A percentile compares a stretch with the other conserved stretches of the same genome.
These are phyloP conservation scores for Dynastes maya DNA, from an alignment of 2,888 invertebrate species.

Conservation along the genomic window DNA sequence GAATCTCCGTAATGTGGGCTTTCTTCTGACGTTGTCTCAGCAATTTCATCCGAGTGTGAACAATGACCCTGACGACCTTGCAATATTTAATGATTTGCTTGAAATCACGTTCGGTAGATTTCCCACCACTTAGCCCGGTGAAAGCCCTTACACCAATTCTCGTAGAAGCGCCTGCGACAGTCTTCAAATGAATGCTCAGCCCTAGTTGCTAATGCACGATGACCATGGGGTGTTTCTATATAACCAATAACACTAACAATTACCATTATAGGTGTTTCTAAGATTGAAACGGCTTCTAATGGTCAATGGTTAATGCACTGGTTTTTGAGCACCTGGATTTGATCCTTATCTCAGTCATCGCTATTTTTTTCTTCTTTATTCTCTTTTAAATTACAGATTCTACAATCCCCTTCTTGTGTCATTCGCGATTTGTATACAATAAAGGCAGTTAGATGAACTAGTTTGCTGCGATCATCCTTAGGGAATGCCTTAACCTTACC, in stretches of 20 bases:
- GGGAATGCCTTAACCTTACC: slow-evolving; percentile 99
- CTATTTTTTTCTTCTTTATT: too few species aligned
- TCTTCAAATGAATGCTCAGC: slow-evolving; percentile 99
- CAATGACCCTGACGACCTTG: slow-evolving; percentile 95
- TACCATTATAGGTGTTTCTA: slow-evolving; percentile 99
- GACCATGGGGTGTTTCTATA: slow-evolving; percentile 98
- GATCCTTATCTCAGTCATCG: too few species aligned
- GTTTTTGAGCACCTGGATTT: too few species aligned
- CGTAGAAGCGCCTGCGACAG: slow-evolving; percentile 98
- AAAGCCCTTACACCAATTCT: slow-evolving; percentile 99
- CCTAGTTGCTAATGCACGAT: slow-evolving; percentile 95
- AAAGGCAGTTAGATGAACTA: slow-evolving; percentile 98
- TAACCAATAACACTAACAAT: slow-evolving; percentile 98
- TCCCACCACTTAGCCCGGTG: slow-evolving; percentile 96
- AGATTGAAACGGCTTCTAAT: slow-evolving; percentile 91
- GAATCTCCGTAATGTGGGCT: slow-evolving; percentile 99
- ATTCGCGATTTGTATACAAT: slow-evolving; percentile 99
- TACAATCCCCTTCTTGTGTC: slow-evolving; percentile 99
- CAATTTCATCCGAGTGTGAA: slow-evolving; percentile 99
- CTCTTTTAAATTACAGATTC: slow-evolving; percentile 65
- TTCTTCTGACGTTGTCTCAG: slow-evolving; percentile 99
- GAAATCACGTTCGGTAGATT: slow-evolving; percentile 97
- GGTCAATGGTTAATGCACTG: too few species aligned
- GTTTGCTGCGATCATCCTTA: slow-evolving; percentile 96
- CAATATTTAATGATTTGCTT: slow-evolving; percentile 99